Base-by-base conservation (phyloP, 2,888 invertebrate genomes). In the Leptogaster cylindrica region DNA sequence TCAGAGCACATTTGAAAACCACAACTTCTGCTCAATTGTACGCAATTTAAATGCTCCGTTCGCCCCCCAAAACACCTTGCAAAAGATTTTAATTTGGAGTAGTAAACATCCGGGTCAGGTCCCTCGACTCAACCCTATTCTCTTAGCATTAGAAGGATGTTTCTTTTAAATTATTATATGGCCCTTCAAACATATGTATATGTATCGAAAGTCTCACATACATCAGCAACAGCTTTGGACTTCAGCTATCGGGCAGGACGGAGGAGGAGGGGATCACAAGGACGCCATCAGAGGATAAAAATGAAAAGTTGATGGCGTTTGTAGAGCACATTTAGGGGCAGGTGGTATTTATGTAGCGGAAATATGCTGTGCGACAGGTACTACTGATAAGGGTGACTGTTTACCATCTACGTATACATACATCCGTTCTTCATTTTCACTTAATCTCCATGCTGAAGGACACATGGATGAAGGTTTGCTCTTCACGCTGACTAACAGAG, bases 321-420 rank as follows among this genome's bases (percentile, higher is more conserved):
- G 20, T 23, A 28, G 18, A 25, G 10, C 23, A 23, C 18, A 55
- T n/a, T 6, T 12, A 27, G 61, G 28, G 44, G 44, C 61, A 61
- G 61, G 28, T 61, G 61, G 61, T 61, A 61, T 61, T 61, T 61
- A 61, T 44, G 61, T 61, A 61, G 61, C 61, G 61, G 61, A 61
- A 61, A 61, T 61, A 44, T 61, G 61, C 31, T 14, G 39, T 61
- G 44, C 44, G 61, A 61, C 61, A 61, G 61, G 61, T 61, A 61
- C 28, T 31, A 41, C 27, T 44, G 44, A 44, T 61, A 61, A 61
- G 44, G 61, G 61, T 41, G 61, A 61, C 61, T 61, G 61, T 14
- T 16, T 61, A 28, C 14, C 28, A 18, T 27, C 28, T 51, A 51
- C 44, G n/a, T n/a, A n/a, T n/a, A n/a, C 31, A 41, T 27, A 31